Percentiles rank a stretch among this genome's conserved stretches.
Evolutionary conservation across 2,797 vertebrate species (phyloP).

Genomic region (Nasua narica): DNA sequence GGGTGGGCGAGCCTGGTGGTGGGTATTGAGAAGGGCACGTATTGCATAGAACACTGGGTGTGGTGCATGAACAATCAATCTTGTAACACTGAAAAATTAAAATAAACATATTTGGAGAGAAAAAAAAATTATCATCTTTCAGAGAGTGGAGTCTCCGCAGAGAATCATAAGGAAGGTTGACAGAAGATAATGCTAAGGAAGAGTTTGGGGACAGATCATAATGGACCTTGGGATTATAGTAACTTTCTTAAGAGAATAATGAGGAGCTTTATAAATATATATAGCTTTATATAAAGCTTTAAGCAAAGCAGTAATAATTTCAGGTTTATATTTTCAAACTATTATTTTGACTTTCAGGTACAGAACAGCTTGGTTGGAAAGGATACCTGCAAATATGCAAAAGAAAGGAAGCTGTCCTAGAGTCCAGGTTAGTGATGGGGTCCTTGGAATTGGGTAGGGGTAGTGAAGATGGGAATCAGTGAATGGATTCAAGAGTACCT

Average conservation of each 20-base stretch:
- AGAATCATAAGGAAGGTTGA: neutral
- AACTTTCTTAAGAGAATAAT: neutral
- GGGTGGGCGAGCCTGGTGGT: too few species aligned
- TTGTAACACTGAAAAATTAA: too few species aligned
- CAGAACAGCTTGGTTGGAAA: neutral
- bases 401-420: neutral
- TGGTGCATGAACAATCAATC: too few species aligned
- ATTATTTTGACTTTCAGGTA: neutral
- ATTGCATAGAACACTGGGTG: too few species aligned
- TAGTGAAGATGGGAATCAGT: neutral
- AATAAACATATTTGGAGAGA: too few species aligned
- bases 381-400: neutral
- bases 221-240: neutral
- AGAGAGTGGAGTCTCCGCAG: neutral
- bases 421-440: neutral
- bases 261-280: too few species aligned
- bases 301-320: neutral
- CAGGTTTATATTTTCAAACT: neutral
- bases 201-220: neutral
- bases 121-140: neutral
- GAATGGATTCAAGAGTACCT: neutral
- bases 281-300: neutral
- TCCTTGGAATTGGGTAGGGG: neutral
- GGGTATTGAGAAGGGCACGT: too few species aligned
- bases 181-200: neutral